A percentile compares a stretch with the other conserved stretches of the same genome.
These are phyloP conservation scores for Noctua janthina DNA, from an alignment of 2,888 invertebrate species.

Conservation along the genomic window DNA sequence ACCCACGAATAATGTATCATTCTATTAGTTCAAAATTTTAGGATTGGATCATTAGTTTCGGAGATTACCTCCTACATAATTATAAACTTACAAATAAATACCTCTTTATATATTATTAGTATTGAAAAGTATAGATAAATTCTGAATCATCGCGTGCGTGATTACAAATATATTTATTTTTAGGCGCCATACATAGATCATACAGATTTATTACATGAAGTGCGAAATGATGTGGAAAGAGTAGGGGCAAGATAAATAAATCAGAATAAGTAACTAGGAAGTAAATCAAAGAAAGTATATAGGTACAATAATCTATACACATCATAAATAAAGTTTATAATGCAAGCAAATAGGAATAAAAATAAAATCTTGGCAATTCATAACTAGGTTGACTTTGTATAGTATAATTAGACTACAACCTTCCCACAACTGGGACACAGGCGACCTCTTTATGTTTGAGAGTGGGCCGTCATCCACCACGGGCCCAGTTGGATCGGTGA, in stretches of 20 bases:
- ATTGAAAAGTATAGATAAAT: background rate
- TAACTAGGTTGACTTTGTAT: background rate
- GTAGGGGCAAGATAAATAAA: background rate
- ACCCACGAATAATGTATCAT: too few species aligned
- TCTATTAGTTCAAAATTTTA: too few species aligned
- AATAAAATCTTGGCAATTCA: background rate
- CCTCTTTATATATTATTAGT: too few species aligned
- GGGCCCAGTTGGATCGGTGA: background rate
- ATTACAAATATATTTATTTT: background rate
- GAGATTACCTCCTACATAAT: background rate
- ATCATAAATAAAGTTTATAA: background rate
- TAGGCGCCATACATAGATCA: constrained; percentile 3
- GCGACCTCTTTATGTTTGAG: background rate
- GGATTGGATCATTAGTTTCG: too few species aligned
- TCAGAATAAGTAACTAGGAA: background rate
- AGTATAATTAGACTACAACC: background rate
- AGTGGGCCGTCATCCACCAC: background rate
- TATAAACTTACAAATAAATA: too few species aligned
- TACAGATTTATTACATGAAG: constrained; percentile 11
- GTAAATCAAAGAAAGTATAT: background rate
- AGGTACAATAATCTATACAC: background rate
- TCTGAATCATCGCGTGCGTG: background rate
- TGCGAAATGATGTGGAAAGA: background rate
- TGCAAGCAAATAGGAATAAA: background rate
- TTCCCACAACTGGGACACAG: background rate